Conservation (phyloP, 2,797 vertebrate genomes). For the Microcaecilia unicolor region DNA sequence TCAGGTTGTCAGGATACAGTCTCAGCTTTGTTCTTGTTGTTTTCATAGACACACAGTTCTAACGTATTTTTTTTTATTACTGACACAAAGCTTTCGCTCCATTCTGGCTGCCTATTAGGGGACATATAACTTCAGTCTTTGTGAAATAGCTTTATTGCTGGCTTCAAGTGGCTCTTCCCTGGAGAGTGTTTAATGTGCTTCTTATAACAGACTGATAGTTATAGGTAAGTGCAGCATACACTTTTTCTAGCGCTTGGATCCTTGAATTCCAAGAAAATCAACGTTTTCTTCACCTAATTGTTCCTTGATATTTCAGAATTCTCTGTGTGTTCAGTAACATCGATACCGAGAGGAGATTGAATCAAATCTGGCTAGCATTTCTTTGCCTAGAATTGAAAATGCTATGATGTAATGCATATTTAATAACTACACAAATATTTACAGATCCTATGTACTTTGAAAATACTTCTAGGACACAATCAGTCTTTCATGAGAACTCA, state of each 20-base stretch:
- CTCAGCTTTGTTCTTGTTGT: too few species aligned
- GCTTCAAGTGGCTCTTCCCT: conserved; percentile 12
- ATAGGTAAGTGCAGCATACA: background rate
- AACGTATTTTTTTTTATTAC: too few species aligned
- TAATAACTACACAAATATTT: conserved; percentile 17
- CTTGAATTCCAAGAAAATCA: background rate
- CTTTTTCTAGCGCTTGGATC: conserved; percentile 14
- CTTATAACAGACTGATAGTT: conserved; percentile 13
- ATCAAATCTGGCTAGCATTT: conserved; percentile 9
- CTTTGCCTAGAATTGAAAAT: background rate
- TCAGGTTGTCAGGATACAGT: too few species aligned
- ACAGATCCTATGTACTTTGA: conserved; percentile 7
- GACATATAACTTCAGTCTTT: background rate
- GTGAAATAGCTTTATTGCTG: conserved; percentile 5
- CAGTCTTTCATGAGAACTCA: too few species aligned
- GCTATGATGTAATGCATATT: conserved; percentile 23
- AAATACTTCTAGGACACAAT: too few species aligned
- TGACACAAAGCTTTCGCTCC: too few species aligned
- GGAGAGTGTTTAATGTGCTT: conserved; percentile 9
- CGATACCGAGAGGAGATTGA: conserved; percentile 9
- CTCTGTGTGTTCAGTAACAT: too few species aligned
- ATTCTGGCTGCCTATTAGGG: background rate
- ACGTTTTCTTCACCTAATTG: conserved; percentile 13
- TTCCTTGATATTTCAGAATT: conserved; percentile 22
- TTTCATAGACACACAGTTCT: too few species aligned